Base-by-base conservation (phyloP, 1,140 invertebrate genomes). In the Achroia grisella region DNA sequence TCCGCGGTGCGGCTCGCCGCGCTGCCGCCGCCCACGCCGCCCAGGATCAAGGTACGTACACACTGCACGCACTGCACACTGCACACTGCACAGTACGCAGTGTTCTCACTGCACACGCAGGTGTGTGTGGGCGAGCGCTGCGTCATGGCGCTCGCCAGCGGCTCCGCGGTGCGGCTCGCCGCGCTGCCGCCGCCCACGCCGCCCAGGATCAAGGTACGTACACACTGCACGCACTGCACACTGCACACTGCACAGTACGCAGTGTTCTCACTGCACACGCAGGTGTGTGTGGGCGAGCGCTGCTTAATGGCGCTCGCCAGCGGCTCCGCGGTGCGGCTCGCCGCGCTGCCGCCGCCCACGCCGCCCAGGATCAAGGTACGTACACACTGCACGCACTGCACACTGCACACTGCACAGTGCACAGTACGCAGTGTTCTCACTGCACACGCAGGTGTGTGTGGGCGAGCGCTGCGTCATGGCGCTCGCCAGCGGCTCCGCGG, bases 61-160 rank as follows among this genome's bases (percentile, higher is more conserved):
- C 30, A 31, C 30, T 6, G 17, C 17, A 9, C 9, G 2, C 9
- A 2, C 9, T 9, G 9, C 30, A 31, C 30, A 31, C 30, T 2
- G 2, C 17, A 23, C 17, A 23, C 17, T 3, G 17, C 6, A 23
- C 17, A 23, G 2, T 77, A 83, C 51, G 76, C 76, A 10, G 27
- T 83, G 15, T 79, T 79, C 61, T 62, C 62, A 8, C 66, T 82
- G 4, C 70, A 89, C 78, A 90, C 94, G 1, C 94, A 97, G 70
- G 90, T 35, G 13, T 98, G 12, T 1, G 90, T 98, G 37, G 96
- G 97, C 1, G 96, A 98, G 65, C 91, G 92, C 30, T 89, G 96
- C 69, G 89, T 98, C 12, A 90, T 97, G 52, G 94, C 93, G 1
- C 89, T 97, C 53, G 96, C 95, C 8, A 95, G 94, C 27, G 96